Base-by-base conservation (phyloP, 2,113 vertebrate genomes). In the Odontophorus gujanensis region DNA sequence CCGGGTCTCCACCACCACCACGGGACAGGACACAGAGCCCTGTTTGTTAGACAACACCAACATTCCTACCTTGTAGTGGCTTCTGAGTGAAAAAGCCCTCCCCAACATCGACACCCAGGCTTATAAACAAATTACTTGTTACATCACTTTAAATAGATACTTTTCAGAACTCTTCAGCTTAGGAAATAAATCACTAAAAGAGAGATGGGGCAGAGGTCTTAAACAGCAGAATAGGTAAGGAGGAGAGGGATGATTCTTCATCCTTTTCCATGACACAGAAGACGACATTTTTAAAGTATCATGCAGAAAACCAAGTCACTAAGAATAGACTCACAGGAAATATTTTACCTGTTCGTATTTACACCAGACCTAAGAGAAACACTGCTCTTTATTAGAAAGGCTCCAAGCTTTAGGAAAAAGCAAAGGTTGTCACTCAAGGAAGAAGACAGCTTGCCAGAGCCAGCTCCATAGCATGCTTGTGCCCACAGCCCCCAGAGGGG, bases 91-190 rank as follows among this genome's bases (percentile, higher is more conserved):
- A 62, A 34, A 73, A 85, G 32, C 40, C 59, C 53, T 89, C 48
- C 53, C 24, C 75, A 48, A 63, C 71, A 89, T 40, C 74, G 34
- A 34, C 25, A 84, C 62, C 51, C 58, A 82, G 78, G 68, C 58
- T 90, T 87, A 38, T 2, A 80, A 79, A 69, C 58, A 94, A 85
- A 73, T 62, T 80, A 62, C 1, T 48, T 94, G 95, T 95, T 82
- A 89, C 58, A 55, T 79, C 63, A 85, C 90, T 94, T 94, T 89
- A 85, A 96, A 69, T 57, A 91, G 79, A 77, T 45, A 55, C 87
- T 89, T 96, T 82, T 76, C 79, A 94, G 81, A 45, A 95, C 62
- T 69, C 63, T 86, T 76, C 58, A 57, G 80, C 47, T 61, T 85
- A 51, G 59, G 89, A 94, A 94, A 71, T 51, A 81, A 90, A 58